These are phyloP conservation scores for Cyclura pinguis DNA, from an alignment of 2,797 vertebrate genomes.

Conservation along the genomic window DNA sequence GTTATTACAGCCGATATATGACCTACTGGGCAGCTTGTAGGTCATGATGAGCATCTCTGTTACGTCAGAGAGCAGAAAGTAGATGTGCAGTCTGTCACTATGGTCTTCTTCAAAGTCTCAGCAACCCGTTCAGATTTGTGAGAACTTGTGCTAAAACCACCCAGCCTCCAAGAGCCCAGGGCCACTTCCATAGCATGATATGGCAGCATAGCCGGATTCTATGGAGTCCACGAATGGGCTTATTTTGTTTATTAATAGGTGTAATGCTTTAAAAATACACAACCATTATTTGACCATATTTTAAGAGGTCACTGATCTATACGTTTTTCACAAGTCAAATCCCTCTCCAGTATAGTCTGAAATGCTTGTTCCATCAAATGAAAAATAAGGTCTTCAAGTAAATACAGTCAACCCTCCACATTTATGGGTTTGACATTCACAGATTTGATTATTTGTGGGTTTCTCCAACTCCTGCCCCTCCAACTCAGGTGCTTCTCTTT, in stretches of 20 bases:
- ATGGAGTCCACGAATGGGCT: too few relatives aligned
- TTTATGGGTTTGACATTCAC: too few relatives aligned
- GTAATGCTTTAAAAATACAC: background rate
- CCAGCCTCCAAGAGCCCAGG: background rate
- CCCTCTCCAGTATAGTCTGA: background rate
- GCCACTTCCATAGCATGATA: too few relatives aligned
- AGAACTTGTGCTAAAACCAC: background rate
- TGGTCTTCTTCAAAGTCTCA: background rate
- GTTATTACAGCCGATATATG: background rate
- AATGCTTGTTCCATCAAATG: background rate
- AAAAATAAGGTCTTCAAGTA: background rate
- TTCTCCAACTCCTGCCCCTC: too few relatives aligned
- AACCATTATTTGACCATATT: background rate
- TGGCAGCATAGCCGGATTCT: too few relatives aligned
- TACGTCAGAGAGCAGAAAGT: background rate
- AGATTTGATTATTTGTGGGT: too few relatives aligned
- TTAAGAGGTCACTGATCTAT: background rate
- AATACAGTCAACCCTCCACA: too few relatives aligned
- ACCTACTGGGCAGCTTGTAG: background rate
- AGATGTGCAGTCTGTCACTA: background rate
- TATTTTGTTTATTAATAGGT: background rate
- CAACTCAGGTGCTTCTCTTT: too few relatives aligned
- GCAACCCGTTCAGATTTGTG: background rate
- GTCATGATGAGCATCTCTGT: background rate
- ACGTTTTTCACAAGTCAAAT: background rate